phyloP scores from a whole-genome alignment of 1,140 invertebrate genomes.

The Drosophila mauritiana region DNA sequence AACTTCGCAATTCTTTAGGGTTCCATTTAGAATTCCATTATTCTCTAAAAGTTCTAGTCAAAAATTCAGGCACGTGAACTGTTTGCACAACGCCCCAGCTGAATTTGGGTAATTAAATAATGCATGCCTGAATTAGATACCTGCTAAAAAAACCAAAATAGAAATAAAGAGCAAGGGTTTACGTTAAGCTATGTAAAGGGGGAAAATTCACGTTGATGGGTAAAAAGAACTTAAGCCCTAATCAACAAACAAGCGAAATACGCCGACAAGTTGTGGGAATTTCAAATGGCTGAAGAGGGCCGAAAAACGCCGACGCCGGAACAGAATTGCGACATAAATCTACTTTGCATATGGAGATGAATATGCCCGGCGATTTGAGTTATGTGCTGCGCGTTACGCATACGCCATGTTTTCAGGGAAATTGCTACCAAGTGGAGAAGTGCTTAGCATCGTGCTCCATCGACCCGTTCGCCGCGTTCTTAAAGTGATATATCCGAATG shows the following conservation, averaged over 20 bases:
- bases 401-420: conserved; percentile 47
- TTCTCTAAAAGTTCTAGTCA: conserved; percentile 21
- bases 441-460: conserved; percentile 5
- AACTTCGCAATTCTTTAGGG: conserved; percentile 7
- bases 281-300: conserved; percentile 4
- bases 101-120: conserved; percentile 42
- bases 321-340: conserved; percentile 38
- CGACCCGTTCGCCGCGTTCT: neutral
- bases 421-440: conserved; percentile 35
- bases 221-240: neutral
- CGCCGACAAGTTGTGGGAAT: conserved; percentile 35
- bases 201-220: conserved; percentile 1
- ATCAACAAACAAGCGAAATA: conserved; percentile 32
- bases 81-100: conserved; percentile 11
- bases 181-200: conserved; percentile 8
- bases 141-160: neutral
- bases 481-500: conserved; percentile 14
- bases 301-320: conserved; percentile 3
- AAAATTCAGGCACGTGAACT: conserved; percentile 33
- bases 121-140: conserved; percentile 27
- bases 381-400: conserved; percentile 40
- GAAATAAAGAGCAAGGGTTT: neutral
- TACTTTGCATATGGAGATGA: conserved; percentile 33
- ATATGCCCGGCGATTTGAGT: conserved; percentile 27
- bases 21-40: conserved; percentile 36